Percentiles rank a stretch among this genome's conserved stretches.
phyloP scores from a whole-genome alignment of 1,140 invertebrate species.

The Akabosia matsudoensis region DNA sequence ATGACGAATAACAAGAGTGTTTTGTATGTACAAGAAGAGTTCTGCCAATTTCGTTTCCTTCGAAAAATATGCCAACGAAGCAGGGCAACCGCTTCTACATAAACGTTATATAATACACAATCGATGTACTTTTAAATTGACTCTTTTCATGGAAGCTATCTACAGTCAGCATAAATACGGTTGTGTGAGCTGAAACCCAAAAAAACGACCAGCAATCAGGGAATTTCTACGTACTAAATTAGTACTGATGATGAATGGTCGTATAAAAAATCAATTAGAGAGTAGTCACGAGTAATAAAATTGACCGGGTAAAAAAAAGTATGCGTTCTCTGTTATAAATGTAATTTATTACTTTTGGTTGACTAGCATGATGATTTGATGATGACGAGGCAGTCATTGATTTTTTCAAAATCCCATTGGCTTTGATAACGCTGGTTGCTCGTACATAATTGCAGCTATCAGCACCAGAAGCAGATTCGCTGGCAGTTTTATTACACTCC shows the following conservation, averaged over 20 bases:
- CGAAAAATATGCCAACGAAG: not conserved
- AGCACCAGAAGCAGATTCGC: not conserved
- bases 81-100: no score
- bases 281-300: not conserved
- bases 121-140: no score
- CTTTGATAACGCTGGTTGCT: not conserved
- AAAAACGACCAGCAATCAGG: not conserved
- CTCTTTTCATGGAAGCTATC: no score
- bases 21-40: no score
- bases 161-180: no score
- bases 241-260: not conserved
- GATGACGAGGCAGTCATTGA: not conserved
- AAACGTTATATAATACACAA: no score
- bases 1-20: no score
- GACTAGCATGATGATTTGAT: slow-evolving; percentile 10
- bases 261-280: slow-evolving; percentile 1
- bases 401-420: slow-evolving; percentile 9
- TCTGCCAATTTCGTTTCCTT: not conserved
- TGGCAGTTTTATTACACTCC: not conserved
- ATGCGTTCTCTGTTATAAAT: no score
- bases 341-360: slow-evolving; percentile 24
- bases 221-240: not conserved
- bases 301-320: not conserved
- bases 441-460: not conserved
- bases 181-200: no score